Conservation (phyloP, 2,113 vertebrate species). For the Nycticebus coucang region DNA sequence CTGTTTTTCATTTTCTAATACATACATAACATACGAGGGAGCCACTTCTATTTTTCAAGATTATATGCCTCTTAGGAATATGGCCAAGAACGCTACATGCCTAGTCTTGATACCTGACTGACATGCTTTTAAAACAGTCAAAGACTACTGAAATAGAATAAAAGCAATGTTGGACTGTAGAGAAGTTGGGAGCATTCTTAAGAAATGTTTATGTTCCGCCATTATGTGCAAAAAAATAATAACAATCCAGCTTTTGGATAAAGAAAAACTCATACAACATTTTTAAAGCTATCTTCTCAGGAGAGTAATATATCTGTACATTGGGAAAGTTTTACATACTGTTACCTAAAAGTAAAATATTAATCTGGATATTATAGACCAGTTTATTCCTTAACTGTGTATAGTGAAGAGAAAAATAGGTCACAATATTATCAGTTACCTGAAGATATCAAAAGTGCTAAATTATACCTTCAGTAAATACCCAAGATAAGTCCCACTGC, state of each 20-base stretch:
- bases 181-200: slow-evolving; percentile 26
- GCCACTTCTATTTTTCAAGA: background rate
- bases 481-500: background rate
- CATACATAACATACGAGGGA: background rate
- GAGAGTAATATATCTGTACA: background rate
- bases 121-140: slow-evolving; percentile 45
- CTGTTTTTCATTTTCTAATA: slow-evolving; percentile 21
- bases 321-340: background rate
- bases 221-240: slow-evolving; percentile 17
- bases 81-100: slow-evolving; percentile 48
- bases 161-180: slow-evolving; percentile 61
- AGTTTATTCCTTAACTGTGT: background rate
- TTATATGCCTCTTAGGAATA: background rate
- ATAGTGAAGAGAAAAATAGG: background rate
- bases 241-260: background rate
- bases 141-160: slow-evolving; percentile 45
- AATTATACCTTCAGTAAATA: background rate
- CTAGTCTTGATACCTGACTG: slow-evolving; percentile 62
- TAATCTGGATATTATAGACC: background rate
- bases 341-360: background rate
- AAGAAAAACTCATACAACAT: background rate
- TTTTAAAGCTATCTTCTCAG: background rate
- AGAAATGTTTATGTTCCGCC: slow-evolving; percentile 30
- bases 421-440: background rate
- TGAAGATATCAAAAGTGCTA: background rate